Base-by-base conservation (phyloP, 1,140 invertebrate genomes). In the Ectropis grisescens region DNA sequence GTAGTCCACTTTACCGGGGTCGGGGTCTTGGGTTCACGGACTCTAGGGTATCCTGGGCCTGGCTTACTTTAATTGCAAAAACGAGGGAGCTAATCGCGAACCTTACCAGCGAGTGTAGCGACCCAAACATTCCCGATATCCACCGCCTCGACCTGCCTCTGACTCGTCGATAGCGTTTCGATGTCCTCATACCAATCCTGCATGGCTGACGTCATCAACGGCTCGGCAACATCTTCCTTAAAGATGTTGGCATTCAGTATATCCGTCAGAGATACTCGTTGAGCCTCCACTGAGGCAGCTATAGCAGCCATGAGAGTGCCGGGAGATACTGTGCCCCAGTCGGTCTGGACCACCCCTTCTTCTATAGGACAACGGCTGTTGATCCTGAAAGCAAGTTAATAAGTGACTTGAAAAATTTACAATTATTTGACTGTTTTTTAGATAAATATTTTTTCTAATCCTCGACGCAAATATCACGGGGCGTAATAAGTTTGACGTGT, bases 251-350 rank as follows among this genome's bases (percentile, higher is more conserved):
- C 58, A 14, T 53, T 64, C 0, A 80, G 47, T 22, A 81, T 71
- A 15, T 81, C 71, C 9, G 57, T 58, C 8, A 81, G 42, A 2
- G 45, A 47, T 7, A 87, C 82, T 33, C 75, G 72, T 45, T 88
- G 85, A 5, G 76, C 66, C 39, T 88, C 82, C 3, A 89, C 64
- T 8, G 85, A 80, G 1, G 88, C 76, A 1, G 86, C 84, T 16
- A 89, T 69, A 0, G 82, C 86, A 3, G 83, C 66, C 14, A 90
- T 69, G 5, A 90, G 39, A n/a, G 76, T 76, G 2, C 87, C 87
- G 7, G 81, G 67, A 9, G 87, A 69, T 41, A 89, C 62, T 0
- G 85, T 79, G 0, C 86, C 87, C 75, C 84, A 87, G 1, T 71
- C 55, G 2, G 86, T 87, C 46, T 85, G 62, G 5, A 89, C 65